Percentiles rank a stretch among this genome's conserved stretches.
Conservation (phyloP, 2,797 vertebrate species). For the Danio kyathit region DNA sequence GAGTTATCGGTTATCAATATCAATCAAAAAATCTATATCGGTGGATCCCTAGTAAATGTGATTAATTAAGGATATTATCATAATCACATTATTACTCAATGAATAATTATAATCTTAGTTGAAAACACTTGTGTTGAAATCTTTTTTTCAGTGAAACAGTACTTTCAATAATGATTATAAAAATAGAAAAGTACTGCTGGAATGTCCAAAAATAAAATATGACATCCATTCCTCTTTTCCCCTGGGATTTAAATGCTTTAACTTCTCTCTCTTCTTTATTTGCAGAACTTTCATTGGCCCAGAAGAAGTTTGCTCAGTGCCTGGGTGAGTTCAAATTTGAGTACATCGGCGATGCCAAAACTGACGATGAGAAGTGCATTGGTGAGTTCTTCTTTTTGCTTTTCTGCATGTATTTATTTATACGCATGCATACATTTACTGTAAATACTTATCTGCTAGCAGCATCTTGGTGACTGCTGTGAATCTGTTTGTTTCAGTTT, state of each 20-base stretch:
- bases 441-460: background rate
- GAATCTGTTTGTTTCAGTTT: background rate
- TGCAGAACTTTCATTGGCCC: constrained; percentile 90
- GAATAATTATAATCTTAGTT: too few relatives aligned
- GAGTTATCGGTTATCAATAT: too few relatives aligned
- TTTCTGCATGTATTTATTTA: constrained; percentile 16
- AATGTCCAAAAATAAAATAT: background rate
- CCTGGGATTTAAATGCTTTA: constrained; percentile 58
- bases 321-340: constrained; percentile 96
- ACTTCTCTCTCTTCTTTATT: background rate
- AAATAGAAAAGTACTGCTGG: background rate
- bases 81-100: too few relatives aligned
- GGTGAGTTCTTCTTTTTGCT: constrained; percentile 77
- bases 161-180: background rate
- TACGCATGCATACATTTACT: background rate
- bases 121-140: too few relatives aligned
- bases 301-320: constrained; percentile 94
- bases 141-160: too few relatives aligned
- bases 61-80: too few relatives aligned
- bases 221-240: background rate
- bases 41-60: too few relatives aligned
- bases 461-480: background rate
- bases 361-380: constrained; percentile 94
- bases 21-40: too few relatives aligned
- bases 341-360: constrained; percentile 97